Evolutionary conservation across 2,797 vertebrate species (phyloP).

Genomic region (Cephalopachus bancanus): DNA sequence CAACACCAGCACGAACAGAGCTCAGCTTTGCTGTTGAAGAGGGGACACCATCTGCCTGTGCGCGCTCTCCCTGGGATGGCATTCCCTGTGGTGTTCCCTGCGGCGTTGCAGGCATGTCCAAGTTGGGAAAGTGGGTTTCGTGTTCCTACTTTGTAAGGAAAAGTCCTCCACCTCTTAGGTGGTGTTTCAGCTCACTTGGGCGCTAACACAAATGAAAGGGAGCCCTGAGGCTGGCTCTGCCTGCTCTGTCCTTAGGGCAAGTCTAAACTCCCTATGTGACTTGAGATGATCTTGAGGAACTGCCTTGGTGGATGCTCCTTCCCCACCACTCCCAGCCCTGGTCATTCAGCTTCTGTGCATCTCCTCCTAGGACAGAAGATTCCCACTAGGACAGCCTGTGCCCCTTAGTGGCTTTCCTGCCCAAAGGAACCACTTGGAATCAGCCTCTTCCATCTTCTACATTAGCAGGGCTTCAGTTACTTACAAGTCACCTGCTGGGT

Average conservation of each 20-base stretch:
- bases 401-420: not conserved
- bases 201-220: not conserved
- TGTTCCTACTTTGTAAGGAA: constrained; percentile 13
- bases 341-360: not conserved
- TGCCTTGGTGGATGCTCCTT: not conserved
- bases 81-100: not conserved
- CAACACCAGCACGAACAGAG: not conserved
- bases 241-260: not conserved
- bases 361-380: not conserved
- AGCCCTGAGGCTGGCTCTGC: not conserved
- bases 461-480: not conserved
- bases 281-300: too few species aligned
- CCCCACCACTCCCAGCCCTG: not conserved
- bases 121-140: constrained; percentile 15
- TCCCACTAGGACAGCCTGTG: not conserved
- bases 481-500: not conserved
- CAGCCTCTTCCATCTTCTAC: not conserved
- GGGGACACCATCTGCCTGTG: constrained; percentile 46
- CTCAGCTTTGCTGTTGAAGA: constrained; percentile 52
- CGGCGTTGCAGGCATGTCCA: not conserved
- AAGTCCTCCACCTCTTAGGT: not conserved
- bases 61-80: not conserved
- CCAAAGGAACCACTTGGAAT: not conserved
- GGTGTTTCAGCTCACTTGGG: not conserved
- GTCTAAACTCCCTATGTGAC: not conserved